These are phyloP conservation scores for Sander vitreus DNA, from an alignment of 2,113 vertebrate species.

Conservation along the genomic window DNA sequence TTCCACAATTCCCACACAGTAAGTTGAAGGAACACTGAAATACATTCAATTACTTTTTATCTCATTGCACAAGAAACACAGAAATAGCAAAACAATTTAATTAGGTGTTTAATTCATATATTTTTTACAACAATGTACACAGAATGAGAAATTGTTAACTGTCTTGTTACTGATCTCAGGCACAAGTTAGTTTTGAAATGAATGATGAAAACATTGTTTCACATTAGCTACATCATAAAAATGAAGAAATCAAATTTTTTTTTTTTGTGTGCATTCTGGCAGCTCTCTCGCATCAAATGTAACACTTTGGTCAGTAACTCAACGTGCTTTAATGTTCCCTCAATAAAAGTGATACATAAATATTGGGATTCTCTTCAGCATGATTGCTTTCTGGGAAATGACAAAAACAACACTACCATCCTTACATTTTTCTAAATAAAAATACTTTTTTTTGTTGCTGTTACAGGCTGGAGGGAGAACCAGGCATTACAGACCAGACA, in stretches of 20 bases:
- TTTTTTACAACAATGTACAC: constrained; percentile 52
- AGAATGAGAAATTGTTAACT: constrained; percentile 29
- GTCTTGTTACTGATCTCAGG: constrained; percentile 50
- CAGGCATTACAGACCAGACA: constrained; percentile 60
- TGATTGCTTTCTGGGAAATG: background rate
- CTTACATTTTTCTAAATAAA: constrained; percentile 37
- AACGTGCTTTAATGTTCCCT: constrained; percentile 6
- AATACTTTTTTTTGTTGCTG: background rate
- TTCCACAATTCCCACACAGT: background rate
- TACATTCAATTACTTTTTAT: background rate
- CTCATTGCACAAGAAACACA: constrained; percentile 10
- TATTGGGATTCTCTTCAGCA: constrained; percentile 8
- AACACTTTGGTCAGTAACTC: constrained; percentile 37
- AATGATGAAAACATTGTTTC: constrained; percentile 17
- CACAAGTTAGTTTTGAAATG: constrained; percentile 41
- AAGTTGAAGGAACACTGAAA: constrained; percentile 1
- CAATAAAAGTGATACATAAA: constrained; percentile 26
- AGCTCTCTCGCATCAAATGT: constrained; percentile 35
- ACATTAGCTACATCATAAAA: constrained; percentile 39
- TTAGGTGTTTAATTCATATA: constrained; percentile 31
- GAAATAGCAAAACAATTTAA: background rate
- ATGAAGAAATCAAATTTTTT: constrained; percentile 23
- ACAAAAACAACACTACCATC: background rate
- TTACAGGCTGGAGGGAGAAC: constrained; percentile 29
- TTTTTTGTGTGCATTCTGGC: constrained; percentile 41